Base-by-base conservation (phyloP, 2,888 invertebrate species). In the Saturnia pavonia region DNA sequence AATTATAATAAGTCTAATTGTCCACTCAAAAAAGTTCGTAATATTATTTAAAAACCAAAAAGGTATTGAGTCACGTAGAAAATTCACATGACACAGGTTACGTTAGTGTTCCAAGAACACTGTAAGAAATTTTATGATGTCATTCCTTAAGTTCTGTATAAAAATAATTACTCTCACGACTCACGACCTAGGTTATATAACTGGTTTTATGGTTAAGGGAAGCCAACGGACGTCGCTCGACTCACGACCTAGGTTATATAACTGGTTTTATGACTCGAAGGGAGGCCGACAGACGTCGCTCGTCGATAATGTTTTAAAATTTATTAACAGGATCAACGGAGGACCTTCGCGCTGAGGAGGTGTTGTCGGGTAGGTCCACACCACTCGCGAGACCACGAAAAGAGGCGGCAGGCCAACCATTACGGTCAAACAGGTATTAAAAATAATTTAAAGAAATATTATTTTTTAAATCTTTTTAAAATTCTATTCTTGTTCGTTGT, bases 331-430 rank as follows among this genome's bases (percentile, higher is more conserved):
- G 92, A 77, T 94, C 94, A 48, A 89, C 91, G 74, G 95, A 88
- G 82, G 94, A 88, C 79, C 87, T 88, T 72, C 92, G 89, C 71
- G 88, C 83, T 72, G 91, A 92, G 80, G 94, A 92, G 77, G 85
- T 94, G 82, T 76, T 94, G 73, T 95, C 96, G 0, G 96, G 96
- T 0, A 89, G 96, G 75, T 96, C 96, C 57, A 96, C 96, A 14
- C 96, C 96, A 0, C 94, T 96, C 74, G 95, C 95, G 12, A 94
- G 96, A 16, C 96, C 96, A 27, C 96, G 96, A 78, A 96, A 96
- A 85, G 96, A 96, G 82, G 91, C 94, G 3, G 93, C 91, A 67
- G 95, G 96, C 0, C 90, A 94, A 72, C 94, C 94, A n/a, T 81
- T 95, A n/a, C 95, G 96, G 74, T 95, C 95, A 51, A 96, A 96